Evolutionary conservation across 1,140 invertebrate genomes (phyloP), one percentile per base, ranked within the genome.

Genomic region (Temnothorax nylanderi): DNA sequence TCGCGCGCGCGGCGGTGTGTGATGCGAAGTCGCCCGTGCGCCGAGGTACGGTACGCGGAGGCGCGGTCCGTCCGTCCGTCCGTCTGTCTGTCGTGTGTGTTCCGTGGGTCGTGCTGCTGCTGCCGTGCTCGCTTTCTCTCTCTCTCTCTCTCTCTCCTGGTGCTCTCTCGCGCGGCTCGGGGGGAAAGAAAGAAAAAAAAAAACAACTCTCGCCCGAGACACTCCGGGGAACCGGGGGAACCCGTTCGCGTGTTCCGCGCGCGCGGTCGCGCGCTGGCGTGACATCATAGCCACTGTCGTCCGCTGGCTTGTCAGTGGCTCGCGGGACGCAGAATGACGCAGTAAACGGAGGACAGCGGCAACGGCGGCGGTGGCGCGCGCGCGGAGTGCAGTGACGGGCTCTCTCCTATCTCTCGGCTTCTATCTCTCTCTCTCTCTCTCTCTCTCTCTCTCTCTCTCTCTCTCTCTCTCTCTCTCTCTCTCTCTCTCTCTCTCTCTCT

Each of bases 321-420:
- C 88, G 88, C 89, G 89, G 90, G 89, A 93, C 88, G 89, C 85
- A 93, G 90, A 93, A 94, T 95, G 94, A 95, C 94, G 94, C 94
- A 95, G 92, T 94, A 94, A 92, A 92, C 90, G 81, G 91, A 89
- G 88, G 88, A 41, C 41, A 18, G 37, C 11, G 21, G 65, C 62
- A 65, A 47, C 65, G 21, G 41, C 41, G 65, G 41, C 65, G 41
- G 65, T 26, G 41, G 13, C 21, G 65, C 41, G 71, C 74, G 87
- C 88, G 80, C 26, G 84, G 88, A 89, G 92, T 62, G 58, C 75
- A 77, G 85, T 93, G 91, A 86, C 69, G 89, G 87, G 84, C n/a
- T 58, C 51, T 71, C 67, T 32, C 21, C 6, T 41, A 5, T 41
- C 37, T 41, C 37, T 41, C 37, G 3, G 3, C 6, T 6, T 41